Base-by-base conservation (phyloP, 2,113 vertebrate genomes). In the Paramisgurnus dabryanus region DNA sequence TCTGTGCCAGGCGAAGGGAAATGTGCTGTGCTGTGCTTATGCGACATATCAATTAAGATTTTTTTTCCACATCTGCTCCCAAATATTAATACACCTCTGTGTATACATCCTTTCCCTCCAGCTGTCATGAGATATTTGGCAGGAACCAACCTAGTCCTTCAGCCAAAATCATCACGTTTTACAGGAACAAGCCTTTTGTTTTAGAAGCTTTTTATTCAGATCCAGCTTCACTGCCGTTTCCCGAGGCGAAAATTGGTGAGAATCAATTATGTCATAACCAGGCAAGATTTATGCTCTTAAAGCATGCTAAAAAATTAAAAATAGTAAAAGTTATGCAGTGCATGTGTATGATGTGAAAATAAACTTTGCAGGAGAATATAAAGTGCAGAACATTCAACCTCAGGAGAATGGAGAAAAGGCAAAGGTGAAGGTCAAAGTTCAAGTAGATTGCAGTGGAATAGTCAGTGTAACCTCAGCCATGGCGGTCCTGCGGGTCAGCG, bases 161-260 rank as follows among this genome's bases (percentile, higher is more conserved):
- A 82, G 94, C 93, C 70, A 94, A 95, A 89, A 91, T 95, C 41
- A 92, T 95, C 82, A 95, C 93, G 0, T 95, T 95, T 86, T 87
- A 92, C 65, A 91, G 92, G 70, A 93, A 91, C 78, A 92, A 91
- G 13, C 92, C 93, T 67, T 95, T 95, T 89, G 89, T 93, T 53
- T 84, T 95, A 22, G 92, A 95, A 89, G 93, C 92, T 65, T 93
- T 92, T 90, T 94, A 95, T 87, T 94, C 93, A 68, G 91, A 95
- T 85, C 91, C 92, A 22, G 84, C 85, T 63, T 87, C 83, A 43
- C 87, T 95, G 66, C 94, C 93, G 0, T 94, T 94, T 85, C 93
- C 95, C 2, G 93, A 95, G 80, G 86, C 90, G 79, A 94, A 92
- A 87, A 95, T 95, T 77, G 94, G 94, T 95, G 90, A 92, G 78